phyloP scores from a whole-genome alignment of 2,888 invertebrate genomes.

The Caenorhabditis virilis region DNA sequence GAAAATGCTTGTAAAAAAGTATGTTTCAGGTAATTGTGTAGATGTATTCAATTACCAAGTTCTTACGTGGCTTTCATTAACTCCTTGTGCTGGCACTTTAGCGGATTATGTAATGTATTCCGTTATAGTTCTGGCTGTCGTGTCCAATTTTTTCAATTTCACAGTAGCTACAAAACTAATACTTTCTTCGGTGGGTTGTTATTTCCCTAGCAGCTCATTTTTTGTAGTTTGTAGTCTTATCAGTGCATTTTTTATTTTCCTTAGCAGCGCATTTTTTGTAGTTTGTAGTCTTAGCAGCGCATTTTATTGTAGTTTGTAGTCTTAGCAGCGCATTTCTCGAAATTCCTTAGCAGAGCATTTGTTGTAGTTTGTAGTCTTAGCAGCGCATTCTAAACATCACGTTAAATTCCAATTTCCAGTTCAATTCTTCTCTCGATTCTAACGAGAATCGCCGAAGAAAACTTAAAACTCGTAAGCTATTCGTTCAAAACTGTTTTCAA shows the following conservation, averaged over 20 bases:
- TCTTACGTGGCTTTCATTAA: constrained; percentile 29
- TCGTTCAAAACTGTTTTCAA: constrained; percentile 34
- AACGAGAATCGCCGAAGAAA: constrained; percentile 14
- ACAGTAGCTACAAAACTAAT: constrained; percentile 22
- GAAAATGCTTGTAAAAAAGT: too few species aligned
- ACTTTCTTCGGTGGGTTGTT: constrained; percentile 10
- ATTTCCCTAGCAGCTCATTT: too few species aligned
- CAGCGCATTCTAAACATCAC: too few species aligned
- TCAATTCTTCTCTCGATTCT: constrained; percentile 12
- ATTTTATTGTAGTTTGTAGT: too few species aligned
- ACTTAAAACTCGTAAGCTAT: constrained; percentile 15
- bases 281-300: too few species aligned
- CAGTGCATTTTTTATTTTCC: too few species aligned
- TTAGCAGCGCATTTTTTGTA: too few species aligned
- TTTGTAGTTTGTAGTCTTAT: too few species aligned
- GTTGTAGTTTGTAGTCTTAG: too few species aligned
- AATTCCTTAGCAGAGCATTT: too few species aligned
- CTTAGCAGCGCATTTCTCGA: too few species aligned
- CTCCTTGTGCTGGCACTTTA: constrained; percentile 25
- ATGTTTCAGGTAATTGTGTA: constrained; percentile 19
- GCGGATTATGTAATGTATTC: constrained; percentile 29
- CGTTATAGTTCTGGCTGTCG: constrained; percentile 19
- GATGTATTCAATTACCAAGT: constrained; percentile 28
- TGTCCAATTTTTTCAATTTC: constrained; percentile 27
- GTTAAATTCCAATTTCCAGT: too few species aligned